Evolutionary conservation across 2,113 vertebrate genomes (phyloP).

Genomic region (Nymphicus hollandicus): DNA sequence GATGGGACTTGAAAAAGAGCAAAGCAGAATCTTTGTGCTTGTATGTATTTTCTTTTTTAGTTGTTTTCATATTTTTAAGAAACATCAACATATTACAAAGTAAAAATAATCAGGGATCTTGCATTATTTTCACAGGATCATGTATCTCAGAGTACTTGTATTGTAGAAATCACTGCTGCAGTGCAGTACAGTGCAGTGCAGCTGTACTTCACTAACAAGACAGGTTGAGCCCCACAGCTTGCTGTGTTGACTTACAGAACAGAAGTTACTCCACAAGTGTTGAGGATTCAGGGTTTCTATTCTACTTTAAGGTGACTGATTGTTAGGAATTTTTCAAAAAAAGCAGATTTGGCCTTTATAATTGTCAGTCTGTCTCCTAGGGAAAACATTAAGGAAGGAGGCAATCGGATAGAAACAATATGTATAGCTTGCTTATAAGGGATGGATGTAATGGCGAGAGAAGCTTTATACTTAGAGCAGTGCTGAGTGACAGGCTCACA

Average conservation of each 20-base stretch:
- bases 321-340: not conserved
- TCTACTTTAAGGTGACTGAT: not conserved
- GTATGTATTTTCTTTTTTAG: not conserved
- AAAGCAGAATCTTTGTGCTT: not conserved
- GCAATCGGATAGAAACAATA: fast-evolving
- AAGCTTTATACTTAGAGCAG: not conserved
- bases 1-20: not conserved
- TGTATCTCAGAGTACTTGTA: not conserved
- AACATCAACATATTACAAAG: not conserved
- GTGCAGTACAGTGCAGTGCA: not conserved
- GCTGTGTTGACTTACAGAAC: not conserved
- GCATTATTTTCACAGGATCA: not conserved
- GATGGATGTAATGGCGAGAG: not conserved
- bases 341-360: not conserved
- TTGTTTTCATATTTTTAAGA: not conserved
- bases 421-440: not conserved
- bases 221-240: not conserved
- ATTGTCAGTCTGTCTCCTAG: not conserved
- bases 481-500: not conserved
- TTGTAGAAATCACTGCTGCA: not conserved
- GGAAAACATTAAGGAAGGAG: not conserved
- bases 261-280: not conserved
- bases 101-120: not conserved
- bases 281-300: not conserved
- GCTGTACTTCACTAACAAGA: not conserved